phyloP scores from a whole-genome alignment of 2,113 vertebrate genomes.

The Microcebus tavaratra region DNA sequence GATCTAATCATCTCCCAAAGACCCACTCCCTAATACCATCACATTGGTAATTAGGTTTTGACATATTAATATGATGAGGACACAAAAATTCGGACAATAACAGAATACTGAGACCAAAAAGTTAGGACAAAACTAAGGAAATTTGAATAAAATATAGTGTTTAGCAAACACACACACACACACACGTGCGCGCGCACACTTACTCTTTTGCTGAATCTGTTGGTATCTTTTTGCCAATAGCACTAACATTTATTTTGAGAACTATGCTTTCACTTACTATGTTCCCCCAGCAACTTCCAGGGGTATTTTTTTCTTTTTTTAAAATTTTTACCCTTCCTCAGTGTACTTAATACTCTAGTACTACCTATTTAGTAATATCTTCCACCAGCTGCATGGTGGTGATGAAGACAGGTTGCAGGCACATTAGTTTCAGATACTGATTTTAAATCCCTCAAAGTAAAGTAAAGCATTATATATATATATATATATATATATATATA shows the following conservation, averaged over 20 bases:
- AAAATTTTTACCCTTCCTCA: not conserved
- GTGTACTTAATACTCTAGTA: not conserved
- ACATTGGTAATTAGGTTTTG: not conserved
- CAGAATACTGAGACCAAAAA: not conserved
- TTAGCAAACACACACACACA: not conserved
- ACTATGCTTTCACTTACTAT: not conserved
- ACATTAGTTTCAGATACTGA: not conserved
- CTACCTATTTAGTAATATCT: not conserved
- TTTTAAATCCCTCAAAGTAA: not conserved
- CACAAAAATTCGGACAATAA: not conserved
- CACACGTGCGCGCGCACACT: rapidly evolving
- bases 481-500: too few species aligned
- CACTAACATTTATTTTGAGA: not conserved
- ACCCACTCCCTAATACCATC: not conserved
- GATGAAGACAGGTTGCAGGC: not conserved
- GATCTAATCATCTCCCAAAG: not conserved
- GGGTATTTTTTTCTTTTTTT: not conserved
- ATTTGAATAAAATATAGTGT: not conserved
- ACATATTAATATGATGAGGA: not conserved
- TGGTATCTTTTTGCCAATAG: not conserved
- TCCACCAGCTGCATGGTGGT: too few species aligned
- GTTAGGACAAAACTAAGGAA: not conserved
- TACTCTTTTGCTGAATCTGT: not conserved
- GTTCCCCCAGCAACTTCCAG: not conserved
- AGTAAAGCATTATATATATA: not conserved